These are phyloP conservation scores for Phyllotreta striolata DNA, from an alignment of 2,888 invertebrate genomes.

Conservation along the genomic window DNA sequence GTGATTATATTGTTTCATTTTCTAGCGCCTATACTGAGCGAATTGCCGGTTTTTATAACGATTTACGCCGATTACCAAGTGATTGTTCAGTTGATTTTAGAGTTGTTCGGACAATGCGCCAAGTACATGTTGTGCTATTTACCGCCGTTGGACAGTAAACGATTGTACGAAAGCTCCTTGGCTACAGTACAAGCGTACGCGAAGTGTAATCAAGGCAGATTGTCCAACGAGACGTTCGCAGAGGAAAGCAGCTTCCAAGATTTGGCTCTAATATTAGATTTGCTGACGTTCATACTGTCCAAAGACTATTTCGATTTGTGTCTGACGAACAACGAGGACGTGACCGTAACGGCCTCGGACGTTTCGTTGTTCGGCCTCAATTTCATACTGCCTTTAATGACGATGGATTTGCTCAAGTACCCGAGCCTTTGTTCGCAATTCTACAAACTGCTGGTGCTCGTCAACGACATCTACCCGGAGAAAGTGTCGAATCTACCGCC, in stretches of 20 bases:
- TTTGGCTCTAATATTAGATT: slow-evolving; percentile 79
- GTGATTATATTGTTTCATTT: slow-evolving; percentile 63
- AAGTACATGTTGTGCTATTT: slow-evolving; percentile 74
- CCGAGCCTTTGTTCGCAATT: slow-evolving; percentile 72
- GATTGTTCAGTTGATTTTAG: slow-evolving; percentile 78
- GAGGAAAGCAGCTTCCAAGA: slow-evolving; percentile 82
- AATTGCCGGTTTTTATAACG: slow-evolving; percentile 74
- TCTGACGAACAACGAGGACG: slow-evolving; percentile 50
- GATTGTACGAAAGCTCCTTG: slow-evolving; percentile 73
- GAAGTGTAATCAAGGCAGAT: slow-evolving; percentile 70
- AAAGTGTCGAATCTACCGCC: slow-evolving; percentile 65
- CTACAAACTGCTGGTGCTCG: slow-evolving; percentile 69
- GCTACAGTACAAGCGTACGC: slow-evolving; percentile 76
- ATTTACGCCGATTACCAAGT: slow-evolving; percentile 78
- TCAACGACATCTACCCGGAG: slow-evolving; percentile 73
- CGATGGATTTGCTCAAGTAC: slow-evolving; percentile 73
- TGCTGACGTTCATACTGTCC: slow-evolving; percentile 64
- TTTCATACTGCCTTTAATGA: slow-evolving; percentile 78
- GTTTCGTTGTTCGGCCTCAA: slow-evolving; percentile 75
- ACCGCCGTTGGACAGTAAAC: slow-evolving; percentile 67
- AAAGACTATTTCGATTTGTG: slow-evolving; percentile 60
- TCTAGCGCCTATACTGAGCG: slow-evolving; percentile 71
- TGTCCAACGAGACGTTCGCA: slow-evolving; percentile 69
- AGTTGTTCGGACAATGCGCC: slow-evolving; percentile 76
- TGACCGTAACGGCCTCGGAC: slow-evolving; percentile 64